phyloP scores from a whole-genome alignment of 2,113 vertebrate genomes.

The Nanorana parkeri region DNA sequence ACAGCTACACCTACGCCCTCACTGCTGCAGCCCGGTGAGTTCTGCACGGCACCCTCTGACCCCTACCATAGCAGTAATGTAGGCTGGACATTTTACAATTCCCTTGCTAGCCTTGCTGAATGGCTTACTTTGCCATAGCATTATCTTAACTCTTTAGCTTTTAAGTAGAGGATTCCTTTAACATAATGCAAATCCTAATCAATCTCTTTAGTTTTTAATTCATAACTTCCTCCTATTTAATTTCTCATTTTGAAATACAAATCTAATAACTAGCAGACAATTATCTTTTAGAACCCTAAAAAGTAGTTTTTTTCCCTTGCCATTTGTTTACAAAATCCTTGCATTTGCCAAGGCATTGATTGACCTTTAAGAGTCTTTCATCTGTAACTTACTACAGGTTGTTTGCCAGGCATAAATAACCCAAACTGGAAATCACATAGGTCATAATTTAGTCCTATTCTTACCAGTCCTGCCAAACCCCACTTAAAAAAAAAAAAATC shows the following conservation, averaged over 20 bases:
- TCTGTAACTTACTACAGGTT: too few species aligned
- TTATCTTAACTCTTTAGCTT: not conserved
- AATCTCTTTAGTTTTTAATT: not conserved
- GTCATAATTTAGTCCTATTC: not conserved
- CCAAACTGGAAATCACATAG: not conserved
- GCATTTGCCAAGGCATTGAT: not conserved
- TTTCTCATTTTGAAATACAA: not conserved
- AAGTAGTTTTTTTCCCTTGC: not conserved
- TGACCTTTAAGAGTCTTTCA: not conserved
- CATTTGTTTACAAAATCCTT: not conserved
- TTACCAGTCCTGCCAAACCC: not conserved
- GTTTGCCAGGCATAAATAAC: not conserved
- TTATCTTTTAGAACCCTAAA: not conserved
- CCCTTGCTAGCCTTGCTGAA: too few species aligned
- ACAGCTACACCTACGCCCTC: constrained; percentile 29
- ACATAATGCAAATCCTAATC: not conserved
- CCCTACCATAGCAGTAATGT: not conserved
- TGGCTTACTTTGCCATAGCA: too few species aligned
- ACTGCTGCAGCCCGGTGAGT: constrained; percentile 50
- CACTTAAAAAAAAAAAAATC: not conserved
- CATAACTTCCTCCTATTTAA: too few species aligned
- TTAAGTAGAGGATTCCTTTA: not conserved
- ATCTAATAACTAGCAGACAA: not conserved
- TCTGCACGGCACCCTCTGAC: not conserved
- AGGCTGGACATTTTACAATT: not conserved